A percentile compares a stretch with the other conserved stretches of the same genome.
Conservation (phyloP, 2,888 invertebrate species). For the Caenorhabditis sp. region DNA sequence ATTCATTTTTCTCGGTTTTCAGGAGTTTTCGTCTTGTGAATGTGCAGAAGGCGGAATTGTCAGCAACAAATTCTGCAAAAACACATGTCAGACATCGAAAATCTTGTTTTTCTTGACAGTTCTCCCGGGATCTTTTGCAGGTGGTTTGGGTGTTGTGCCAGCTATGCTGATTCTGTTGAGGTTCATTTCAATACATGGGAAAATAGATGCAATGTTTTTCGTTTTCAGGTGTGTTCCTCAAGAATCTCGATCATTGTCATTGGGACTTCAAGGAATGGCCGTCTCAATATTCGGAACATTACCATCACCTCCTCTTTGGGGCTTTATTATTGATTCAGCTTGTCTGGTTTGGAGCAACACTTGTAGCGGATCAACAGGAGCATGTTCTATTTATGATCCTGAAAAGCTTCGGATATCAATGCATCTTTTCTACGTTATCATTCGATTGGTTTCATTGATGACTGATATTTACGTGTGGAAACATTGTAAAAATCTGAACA, state of each 20-base stretch:
- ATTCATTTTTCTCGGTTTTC: neutral
- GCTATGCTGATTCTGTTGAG: constrained; percentile 56
- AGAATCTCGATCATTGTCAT: constrained; percentile 60
- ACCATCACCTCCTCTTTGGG: constrained; percentile 72
- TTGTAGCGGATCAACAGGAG: constrained; percentile 66
- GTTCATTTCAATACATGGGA: constrained; percentile 11
- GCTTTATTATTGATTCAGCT: constrained; percentile 71
- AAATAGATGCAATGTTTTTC: neutral
- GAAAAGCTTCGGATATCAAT: constrained; percentile 63
- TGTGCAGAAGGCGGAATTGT: constrained; percentile 59
- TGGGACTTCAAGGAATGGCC: constrained; percentile 68
- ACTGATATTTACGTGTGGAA: constrained; percentile 68
- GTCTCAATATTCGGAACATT: constrained; percentile 68
- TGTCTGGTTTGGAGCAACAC: constrained; percentile 72
- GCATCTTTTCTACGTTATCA: constrained; percentile 60
- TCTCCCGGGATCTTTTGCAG: constrained; percentile 62
- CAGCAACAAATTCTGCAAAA: constrained; percentile 62
- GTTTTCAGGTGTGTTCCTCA: constrained; percentile 63
- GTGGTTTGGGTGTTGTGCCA: constrained; percentile 63
- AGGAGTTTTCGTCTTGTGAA: constrained; percentile 66
- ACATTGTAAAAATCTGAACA: constrained; percentile 65
- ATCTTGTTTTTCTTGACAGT: constrained; percentile 65
- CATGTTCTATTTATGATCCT: constrained; percentile 72
- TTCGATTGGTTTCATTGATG: constrained; percentile 60
- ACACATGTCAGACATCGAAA: constrained; percentile 58